Evolutionary conservation across 1,140 invertebrate genomes (phyloP).

Genomic region (Atta texana): DNA sequence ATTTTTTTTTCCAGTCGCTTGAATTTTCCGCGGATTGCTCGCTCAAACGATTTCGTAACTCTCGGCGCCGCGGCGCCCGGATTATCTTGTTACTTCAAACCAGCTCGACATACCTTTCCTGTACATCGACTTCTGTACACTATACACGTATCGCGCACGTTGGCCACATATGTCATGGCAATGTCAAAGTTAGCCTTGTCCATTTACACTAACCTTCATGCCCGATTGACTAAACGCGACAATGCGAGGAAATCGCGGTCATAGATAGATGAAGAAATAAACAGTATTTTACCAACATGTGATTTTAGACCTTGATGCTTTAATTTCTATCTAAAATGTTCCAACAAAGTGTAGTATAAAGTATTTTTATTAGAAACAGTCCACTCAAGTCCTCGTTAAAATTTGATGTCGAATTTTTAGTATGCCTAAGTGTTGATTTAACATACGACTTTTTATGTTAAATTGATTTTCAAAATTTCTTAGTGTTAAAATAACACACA

Average conservation of each 20-base stretch:
- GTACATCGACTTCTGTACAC: conserved; percentile 35
- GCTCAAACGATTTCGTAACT: conserved; percentile 3
- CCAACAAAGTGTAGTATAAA: neutral
- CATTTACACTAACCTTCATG: conserved; percentile 62
- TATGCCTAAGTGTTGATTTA: no score
- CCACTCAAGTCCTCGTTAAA: no score
- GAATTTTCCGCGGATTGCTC: neutral
- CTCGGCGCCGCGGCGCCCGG: neutral
- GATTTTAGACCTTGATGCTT: neutral
- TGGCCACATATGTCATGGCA: neutral
- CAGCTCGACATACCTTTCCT: neutral
- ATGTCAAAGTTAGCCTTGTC: conserved; percentile 65
- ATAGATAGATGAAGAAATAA: neutral
- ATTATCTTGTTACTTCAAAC: conserved; percentile 19
- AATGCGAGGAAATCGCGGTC: conserved; percentile 33
- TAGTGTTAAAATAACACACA: no score
- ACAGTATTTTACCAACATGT: neutral
- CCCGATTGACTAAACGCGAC: conserved; percentile 30
- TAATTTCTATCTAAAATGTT: neutral
- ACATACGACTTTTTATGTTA: no score
- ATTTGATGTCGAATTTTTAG: no score
- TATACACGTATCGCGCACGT: neutral
- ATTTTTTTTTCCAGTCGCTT: neutral
- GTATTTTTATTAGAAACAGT: no score
- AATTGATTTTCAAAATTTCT: no score